A percentile compares a stretch with the other conserved stretches of the same genome.
phyloP scores from a whole-genome alignment of 2,113 vertebrate genomes.

The Lagenorhynchus albirostris region DNA sequence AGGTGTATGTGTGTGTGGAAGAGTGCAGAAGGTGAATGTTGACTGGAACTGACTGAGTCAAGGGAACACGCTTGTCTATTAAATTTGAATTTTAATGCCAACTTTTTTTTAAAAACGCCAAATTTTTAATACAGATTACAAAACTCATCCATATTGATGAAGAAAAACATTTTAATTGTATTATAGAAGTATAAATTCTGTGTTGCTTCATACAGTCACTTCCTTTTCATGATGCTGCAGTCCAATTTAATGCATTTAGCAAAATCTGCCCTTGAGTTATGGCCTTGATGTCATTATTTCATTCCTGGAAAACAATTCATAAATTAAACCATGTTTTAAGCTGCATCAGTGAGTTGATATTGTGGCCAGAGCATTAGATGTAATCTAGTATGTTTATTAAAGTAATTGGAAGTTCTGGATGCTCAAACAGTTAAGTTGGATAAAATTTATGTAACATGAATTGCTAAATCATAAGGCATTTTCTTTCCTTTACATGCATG shows the following conservation, averaged over 20 bases:
- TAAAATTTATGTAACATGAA: constrained; percentile 50
- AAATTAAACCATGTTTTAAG: constrained; percentile 74
- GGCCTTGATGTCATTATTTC: constrained; percentile 67
- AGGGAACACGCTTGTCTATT: background rate
- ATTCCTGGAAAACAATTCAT: constrained; percentile 71
- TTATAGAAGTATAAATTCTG: constrained; percentile 38
- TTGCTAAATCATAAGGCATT: constrained; percentile 49
- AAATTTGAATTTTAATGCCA: background rate
- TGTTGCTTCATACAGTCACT: constrained; percentile 45
- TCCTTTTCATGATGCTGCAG: constrained; percentile 46
- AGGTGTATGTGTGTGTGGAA: background rate
- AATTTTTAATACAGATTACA: background rate
- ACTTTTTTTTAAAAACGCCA: background rate
- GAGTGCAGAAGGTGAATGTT: background rate
- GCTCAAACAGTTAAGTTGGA: constrained; percentile 64
- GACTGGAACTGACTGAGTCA: background rate
- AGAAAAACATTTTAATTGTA: constrained; percentile 25
- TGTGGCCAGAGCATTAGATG: background rate
- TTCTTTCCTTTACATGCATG: background rate
- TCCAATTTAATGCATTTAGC: constrained; percentile 61
- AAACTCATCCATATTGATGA: background rate
- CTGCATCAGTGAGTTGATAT: constrained; percentile 55
- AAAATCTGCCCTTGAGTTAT: constrained; percentile 58
- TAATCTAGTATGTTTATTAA: constrained; percentile 1
- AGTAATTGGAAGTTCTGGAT: constrained; percentile 64